Conservation (phyloP, 2,113 vertebrate genomes). For the Lampris incognitus region DNA sequence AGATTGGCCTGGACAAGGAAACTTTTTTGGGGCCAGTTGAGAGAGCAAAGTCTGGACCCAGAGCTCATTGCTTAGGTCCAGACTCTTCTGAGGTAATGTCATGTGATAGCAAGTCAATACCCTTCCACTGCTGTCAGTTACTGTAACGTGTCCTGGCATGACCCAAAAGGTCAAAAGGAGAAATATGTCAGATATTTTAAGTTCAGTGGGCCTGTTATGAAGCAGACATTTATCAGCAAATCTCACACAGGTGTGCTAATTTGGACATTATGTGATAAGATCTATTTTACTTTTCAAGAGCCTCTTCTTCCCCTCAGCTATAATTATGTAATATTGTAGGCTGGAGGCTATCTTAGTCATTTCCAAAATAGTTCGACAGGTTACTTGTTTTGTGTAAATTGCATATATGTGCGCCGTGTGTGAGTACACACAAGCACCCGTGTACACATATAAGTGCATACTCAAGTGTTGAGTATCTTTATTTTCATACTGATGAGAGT, state of each 20-base stretch:
- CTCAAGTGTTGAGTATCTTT: constrained; percentile 15
- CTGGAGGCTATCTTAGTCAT: constrained; percentile 8
- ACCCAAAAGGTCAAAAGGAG: background rate
- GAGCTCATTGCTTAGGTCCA: too few relatives aligned
- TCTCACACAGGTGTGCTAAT: background rate
- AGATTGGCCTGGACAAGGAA: too few relatives aligned
- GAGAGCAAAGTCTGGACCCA: too few relatives aligned
- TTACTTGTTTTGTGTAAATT: constrained; percentile 6
- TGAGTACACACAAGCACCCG: background rate
- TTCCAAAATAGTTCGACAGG: background rate
- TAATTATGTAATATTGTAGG: constrained; percentile 23
- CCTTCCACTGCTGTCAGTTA: too few relatives aligned
- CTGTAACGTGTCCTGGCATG: too few relatives aligned
- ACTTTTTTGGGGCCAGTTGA: too few relatives aligned
- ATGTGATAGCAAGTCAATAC: too few relatives aligned
- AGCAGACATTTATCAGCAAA: background rate
- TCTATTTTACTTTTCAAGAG: constrained; percentile 5
- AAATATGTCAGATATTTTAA: background rate
- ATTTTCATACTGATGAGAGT: constrained; percentile 49
- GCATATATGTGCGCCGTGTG: background rate
- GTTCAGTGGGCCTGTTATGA: background rate
- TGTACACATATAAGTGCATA: background rate
- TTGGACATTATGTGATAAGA: background rate
- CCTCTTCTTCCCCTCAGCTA: constrained; percentile 10
- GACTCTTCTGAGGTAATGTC: too few relatives aligned